Conservation (phyloP, 2,113 vertebrate species). For the Dicrurus megarhynchus region DNA sequence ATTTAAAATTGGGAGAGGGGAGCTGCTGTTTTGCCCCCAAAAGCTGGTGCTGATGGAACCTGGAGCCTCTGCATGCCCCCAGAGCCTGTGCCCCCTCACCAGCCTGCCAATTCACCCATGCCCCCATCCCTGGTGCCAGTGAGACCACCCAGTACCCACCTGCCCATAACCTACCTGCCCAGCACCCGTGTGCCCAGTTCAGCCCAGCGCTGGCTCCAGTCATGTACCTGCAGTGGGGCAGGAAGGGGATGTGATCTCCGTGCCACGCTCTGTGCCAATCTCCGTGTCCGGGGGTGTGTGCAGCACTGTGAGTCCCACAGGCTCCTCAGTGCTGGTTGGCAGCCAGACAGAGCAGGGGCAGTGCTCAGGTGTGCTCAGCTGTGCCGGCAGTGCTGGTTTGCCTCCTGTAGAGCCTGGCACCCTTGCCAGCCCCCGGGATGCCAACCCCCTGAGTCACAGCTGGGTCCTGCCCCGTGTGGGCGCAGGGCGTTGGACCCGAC, state of each 20-base stretch:
- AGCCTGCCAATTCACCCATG: neutral
- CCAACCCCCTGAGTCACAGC: neutral
- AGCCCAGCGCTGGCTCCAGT: neutral
- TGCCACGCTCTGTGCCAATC: neutral
- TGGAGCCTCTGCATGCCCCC: no score
- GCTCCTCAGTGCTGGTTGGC: neutral
- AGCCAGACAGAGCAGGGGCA: neutral
- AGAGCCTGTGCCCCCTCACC: neutral
- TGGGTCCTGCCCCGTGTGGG: slow-evolving; percentile 4
- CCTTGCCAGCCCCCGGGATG: neutral
- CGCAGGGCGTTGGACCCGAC: neutral
- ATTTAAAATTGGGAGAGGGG: neutral
- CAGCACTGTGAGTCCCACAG: neutral
- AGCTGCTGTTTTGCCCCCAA: neutral
- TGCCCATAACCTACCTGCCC: neutral
- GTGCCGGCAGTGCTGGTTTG: neutral
- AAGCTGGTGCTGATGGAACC: neutral
- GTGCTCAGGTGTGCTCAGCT: neutral
- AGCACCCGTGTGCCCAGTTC: neutral
- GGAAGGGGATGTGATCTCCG: neutral
- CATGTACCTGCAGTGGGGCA: fast-evolving
- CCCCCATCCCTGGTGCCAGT: neutral
- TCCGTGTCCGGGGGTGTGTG: neutral
- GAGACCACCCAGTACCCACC: neutral
- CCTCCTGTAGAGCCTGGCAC: neutral